Percentiles rank a stretch among this genome's conserved stretches.
phyloP scores from a whole-genome alignment of 2,797 vertebrate genomes.

The Sebastes goodei region DNA sequence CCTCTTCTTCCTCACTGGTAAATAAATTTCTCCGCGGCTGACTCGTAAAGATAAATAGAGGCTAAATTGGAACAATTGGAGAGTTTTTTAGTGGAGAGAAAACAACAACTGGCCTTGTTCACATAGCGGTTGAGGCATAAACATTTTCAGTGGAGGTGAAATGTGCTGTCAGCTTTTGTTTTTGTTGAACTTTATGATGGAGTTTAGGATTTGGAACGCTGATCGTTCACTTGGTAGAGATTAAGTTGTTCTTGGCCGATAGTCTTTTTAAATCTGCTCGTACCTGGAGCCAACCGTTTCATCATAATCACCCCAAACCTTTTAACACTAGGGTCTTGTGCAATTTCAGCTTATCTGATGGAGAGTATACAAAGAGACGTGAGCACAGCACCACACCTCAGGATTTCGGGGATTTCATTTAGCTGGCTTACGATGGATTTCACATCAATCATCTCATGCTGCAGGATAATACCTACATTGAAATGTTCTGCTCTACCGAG shows the following conservation, averaged over 20 bases:
- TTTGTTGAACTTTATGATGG: constrained; percentile 2
- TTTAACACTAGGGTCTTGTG: constrained; percentile 39
- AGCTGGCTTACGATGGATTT: constrained; percentile 54
- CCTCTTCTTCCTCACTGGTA: constrained; percentile 51
- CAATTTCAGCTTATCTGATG: constrained; percentile 50
- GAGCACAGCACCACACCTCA: constrained; percentile 31
- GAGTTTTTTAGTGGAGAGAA: constrained; percentile 15
- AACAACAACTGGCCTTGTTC: constrained; percentile 10
- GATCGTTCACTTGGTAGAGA: background rate
- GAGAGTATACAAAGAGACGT: constrained; percentile 2
- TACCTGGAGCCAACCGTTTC: constrained; percentile 20
- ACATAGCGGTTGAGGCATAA: constrained; percentile 26
- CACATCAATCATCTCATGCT: constrained; percentile 55
- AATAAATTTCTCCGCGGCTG: constrained; percentile 68
- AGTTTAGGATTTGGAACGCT: background rate
- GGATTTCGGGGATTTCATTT: constrained; percentile 41
- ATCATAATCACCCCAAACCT: constrained; percentile 13
- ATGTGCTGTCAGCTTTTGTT: constrained; percentile 21
- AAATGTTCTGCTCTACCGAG: constrained; percentile 48
- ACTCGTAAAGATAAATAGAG: constrained; percentile 69
- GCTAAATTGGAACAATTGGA: constrained; percentile 55
- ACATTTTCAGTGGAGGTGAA: constrained; percentile 40
- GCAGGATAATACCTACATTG: constrained; percentile 52
- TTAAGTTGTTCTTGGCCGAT: background rate
- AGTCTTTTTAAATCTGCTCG: background rate